These are phyloP conservation scores for Elgaria multicarinata DNA, from an alignment of 2,113 vertebrate genomes.

Conservation along the genomic window DNA sequence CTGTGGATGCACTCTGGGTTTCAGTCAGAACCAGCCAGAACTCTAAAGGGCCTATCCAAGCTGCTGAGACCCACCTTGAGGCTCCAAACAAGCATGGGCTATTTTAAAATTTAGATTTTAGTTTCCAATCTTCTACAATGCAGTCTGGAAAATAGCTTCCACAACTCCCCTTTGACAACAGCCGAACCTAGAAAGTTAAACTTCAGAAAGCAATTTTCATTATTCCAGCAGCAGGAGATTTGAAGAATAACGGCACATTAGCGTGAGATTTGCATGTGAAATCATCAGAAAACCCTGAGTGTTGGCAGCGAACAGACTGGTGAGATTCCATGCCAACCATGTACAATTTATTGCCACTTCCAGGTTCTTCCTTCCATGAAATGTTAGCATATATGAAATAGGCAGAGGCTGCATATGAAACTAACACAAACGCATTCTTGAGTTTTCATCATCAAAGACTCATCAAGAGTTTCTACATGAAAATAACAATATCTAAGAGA, in stretches of 20 bases:
- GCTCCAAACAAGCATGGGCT: background rate
- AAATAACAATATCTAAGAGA: no score
- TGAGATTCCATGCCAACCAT: slow-evolving; percentile 14
- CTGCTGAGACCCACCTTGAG: no score
- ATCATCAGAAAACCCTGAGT: background rate
- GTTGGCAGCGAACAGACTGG: slow-evolving; percentile 29
- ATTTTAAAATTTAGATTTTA: background rate
- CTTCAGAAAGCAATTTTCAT: background rate
- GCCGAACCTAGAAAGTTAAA: background rate
- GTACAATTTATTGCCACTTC: slow-evolving; percentile 22
- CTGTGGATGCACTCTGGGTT: no score
- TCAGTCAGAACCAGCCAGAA: no score
- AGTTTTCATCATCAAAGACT: background rate
- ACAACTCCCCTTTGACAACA: background rate
- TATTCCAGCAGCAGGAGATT: slow-evolving; percentile 29
- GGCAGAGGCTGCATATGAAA: background rate
- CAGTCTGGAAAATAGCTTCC: background rate
- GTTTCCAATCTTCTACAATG: background rate
- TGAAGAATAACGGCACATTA: slow-evolving; percentile 18
- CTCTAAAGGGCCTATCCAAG: no score
- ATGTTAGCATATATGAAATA: background rate
- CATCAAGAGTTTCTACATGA: background rate
- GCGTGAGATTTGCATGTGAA: slow-evolving; percentile 5
- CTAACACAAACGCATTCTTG: background rate
- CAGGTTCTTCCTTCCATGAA: background rate